Evolutionary conservation across 2,113 vertebrate genomes (phyloP).

Genomic region (Bubo bubo): DNA sequence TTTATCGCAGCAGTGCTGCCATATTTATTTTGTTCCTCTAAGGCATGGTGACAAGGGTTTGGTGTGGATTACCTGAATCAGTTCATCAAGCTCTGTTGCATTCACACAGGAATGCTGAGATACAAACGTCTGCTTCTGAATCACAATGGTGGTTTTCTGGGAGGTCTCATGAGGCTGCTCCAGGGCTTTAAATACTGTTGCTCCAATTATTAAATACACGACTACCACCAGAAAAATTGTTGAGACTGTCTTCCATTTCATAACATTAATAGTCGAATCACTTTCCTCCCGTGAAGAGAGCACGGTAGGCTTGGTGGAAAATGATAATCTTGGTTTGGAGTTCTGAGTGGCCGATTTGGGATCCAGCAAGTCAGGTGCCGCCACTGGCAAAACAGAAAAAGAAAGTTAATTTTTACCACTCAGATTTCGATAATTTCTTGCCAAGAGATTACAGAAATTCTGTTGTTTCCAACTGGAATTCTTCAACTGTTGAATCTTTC

Average conservation of each 20-base stretch:
- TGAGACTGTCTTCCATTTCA: slow-evolving; percentile 99
- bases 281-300: slow-evolving; percentile 86
- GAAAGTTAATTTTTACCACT: slow-evolving; percentile 38
- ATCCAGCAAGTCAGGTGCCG: slow-evolving; percentile 97
- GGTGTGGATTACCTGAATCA: slow-evolving; percentile 87
- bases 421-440: not conserved
- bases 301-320: slow-evolving; percentile 90
- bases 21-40: not conserved
- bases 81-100: slow-evolving; percentile 89
- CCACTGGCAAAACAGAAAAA: slow-evolving; percentile 84
- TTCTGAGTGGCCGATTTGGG: slow-evolving; percentile 94
- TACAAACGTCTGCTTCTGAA: slow-evolving; percentile 90
- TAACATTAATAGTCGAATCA: slow-evolving; percentile 88
- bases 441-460: not conserved
- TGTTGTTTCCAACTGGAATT: not conserved
- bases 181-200: slow-evolving; percentile 93
- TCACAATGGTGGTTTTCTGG: slow-evolving; percentile 88
- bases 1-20: not conserved
- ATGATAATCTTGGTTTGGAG: slow-evolving; percentile 93
- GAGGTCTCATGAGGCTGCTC: slow-evolving; percentile 92
- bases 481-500: not conserved
- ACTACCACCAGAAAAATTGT: slow-evolving; percentile 97
- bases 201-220: slow-evolving; percentile 93
- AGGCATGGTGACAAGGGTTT: not conserved
- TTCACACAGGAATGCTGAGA: slow-evolving; percentile 89